Evolutionary conservation across 92 coral and sea anemone genomes (phyloP).

Genomic region (Galaxea fascicularis): DNA sequence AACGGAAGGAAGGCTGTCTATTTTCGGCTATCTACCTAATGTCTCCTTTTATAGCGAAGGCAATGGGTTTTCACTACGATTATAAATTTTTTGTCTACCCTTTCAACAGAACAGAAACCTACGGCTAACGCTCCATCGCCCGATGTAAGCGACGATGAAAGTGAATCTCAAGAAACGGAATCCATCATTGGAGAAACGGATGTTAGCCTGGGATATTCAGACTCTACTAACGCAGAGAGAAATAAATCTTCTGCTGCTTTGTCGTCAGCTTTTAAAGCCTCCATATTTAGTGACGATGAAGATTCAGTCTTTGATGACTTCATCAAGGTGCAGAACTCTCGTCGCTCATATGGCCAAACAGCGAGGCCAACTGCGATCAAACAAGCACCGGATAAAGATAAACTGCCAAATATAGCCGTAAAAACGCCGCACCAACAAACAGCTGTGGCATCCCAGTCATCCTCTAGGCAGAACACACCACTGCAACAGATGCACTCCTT

Average conservation of each 20-base stretch:
- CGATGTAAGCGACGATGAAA: neutral
- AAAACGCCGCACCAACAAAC: neutral
- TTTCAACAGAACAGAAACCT: neutral
- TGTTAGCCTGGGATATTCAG: neutral
- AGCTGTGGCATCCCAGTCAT: no score
- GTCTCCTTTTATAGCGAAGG: no score
- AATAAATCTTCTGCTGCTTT: neutral
- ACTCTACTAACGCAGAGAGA: neutral
- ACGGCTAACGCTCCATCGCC: neutral
- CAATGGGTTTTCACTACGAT: neutral
- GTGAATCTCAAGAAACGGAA: constrained; percentile 15
- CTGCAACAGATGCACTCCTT: neutral
- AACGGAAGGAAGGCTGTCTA: no score
- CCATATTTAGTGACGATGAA: neutral
- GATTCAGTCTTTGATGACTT: neutral
- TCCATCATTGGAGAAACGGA: constrained; percentile 17
- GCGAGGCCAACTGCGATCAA: neutral
- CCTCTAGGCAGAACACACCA: neutral
- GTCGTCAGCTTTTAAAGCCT: neutral
- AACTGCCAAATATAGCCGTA: neutral
- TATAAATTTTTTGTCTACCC: neutral
- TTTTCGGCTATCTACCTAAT: no score
- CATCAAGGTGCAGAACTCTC: neutral
- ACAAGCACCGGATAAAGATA: neutral
- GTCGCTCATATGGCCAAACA: neutral